phyloP scores from a whole-genome alignment of 2,113 vertebrate genomes.

The Labrus mixtus region DNA sequence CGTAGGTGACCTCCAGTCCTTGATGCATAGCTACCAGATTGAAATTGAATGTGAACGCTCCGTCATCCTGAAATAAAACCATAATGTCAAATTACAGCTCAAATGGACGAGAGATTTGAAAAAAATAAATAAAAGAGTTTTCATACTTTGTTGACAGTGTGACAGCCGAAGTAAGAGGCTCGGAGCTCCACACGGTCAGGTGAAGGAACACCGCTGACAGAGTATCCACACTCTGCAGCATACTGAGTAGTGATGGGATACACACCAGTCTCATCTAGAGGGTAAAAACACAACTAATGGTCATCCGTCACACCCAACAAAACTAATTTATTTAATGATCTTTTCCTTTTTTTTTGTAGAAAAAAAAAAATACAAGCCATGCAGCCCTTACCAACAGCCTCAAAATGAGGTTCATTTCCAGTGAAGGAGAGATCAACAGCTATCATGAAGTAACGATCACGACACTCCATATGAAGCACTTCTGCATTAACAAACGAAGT shows the following conservation, averaged over 20 bases:
- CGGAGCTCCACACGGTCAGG: slow-evolving; percentile 45
- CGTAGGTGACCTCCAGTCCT: slow-evolving; percentile 23
- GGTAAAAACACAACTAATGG: not conserved
- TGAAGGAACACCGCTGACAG: slow-evolving; percentile 18
- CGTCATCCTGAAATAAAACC: slow-evolving; percentile 47
- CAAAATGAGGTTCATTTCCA: slow-evolving; percentile 42
- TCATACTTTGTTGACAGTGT: slow-evolving; percentile 68
- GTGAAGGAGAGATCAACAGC: slow-evolving; percentile 38
- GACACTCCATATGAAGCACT: slow-evolving; percentile 46
- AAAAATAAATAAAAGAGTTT: no score
- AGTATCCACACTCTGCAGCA: slow-evolving; percentile 76
- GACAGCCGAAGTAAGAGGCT: slow-evolving; percentile 81
- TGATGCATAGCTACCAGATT: slow-evolving; percentile 43
- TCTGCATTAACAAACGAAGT: slow-evolving; percentile 3
- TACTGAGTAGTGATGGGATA: slow-evolving; percentile 60
- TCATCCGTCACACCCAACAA: no score
- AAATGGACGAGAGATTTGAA: no score
- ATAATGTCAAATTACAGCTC: not conserved
- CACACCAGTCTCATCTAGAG: slow-evolving; percentile 54
- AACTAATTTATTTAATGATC: no score
- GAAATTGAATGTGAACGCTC: slow-evolving; percentile 66
- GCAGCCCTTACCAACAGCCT: slow-evolving; percentile 61
- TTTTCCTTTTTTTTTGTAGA: no score
- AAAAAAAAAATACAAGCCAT: not conserved
- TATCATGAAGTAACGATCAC: slow-evolving; percentile 57